Conservation (phyloP, 2,888 invertebrate genomes). For the Carcina quercana region DNA sequence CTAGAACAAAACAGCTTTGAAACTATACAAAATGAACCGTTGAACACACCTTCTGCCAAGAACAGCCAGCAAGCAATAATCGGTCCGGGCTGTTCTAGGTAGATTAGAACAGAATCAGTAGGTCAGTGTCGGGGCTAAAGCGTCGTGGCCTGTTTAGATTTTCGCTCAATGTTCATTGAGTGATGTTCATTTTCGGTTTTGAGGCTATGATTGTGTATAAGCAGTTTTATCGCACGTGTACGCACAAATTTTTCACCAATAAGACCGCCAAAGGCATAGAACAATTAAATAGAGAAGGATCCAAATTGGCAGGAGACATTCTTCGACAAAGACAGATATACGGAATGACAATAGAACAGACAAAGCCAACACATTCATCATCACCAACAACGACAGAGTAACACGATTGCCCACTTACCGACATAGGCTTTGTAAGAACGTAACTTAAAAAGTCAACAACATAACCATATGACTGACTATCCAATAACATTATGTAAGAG, state of each 20-base stretch:
- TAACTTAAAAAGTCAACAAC: slow-evolving; percentile 47
- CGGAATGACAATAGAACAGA: slow-evolving; percentile 51
- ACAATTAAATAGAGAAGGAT: slow-evolving; percentile 25
- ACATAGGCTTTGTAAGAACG: slow-evolving; percentile 48
- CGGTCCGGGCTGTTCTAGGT: no score
- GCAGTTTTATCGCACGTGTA: no score
- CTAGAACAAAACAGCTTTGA: no score
- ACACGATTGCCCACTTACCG: slow-evolving; percentile 59
- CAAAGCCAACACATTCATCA: slow-evolving; percentile 63
- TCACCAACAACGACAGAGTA: slow-evolving; percentile 44
- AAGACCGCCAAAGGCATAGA: slow-evolving; percentile 31
- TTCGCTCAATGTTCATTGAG: background rate
- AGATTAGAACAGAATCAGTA: background rate
- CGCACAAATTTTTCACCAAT: no score
- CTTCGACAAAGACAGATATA: slow-evolving; percentile 36
- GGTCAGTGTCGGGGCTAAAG: background rate
- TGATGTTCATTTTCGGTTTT: no score
- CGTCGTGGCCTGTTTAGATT: background rate
- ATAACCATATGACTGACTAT: slow-evolving; percentile 44
- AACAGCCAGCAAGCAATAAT: no score
- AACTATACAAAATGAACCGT: no score
- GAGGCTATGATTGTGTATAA: background rate
- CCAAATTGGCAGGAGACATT: slow-evolving; percentile 35
- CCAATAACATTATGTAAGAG: slow-evolving; percentile 49
- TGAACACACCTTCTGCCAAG: no score